Conservation (phyloP, 1,140 invertebrate species). For the Drosophila chauvacae region DNA sequence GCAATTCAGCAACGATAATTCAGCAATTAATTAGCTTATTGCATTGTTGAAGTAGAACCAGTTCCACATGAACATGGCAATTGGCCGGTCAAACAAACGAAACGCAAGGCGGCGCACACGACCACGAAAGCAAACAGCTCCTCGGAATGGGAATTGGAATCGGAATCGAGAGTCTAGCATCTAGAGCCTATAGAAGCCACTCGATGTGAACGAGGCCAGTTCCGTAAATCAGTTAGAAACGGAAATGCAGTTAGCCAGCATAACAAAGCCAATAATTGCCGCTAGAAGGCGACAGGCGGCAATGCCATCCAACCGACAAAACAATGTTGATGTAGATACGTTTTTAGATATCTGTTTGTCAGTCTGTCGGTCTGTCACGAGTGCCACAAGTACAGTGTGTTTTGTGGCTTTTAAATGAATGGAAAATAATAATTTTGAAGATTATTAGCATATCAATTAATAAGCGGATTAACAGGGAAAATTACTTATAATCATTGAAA, state of each 20-base stretch:
- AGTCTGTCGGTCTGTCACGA: constrained; percentile 2
- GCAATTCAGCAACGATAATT: constrained; percentile 44
- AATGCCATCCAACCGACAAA: constrained; percentile 57
- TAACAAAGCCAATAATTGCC: constrained; percentile 71
- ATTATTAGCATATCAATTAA: neutral
- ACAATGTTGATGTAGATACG: constrained; percentile 1
- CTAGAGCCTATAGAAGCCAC: constrained; percentile 16
- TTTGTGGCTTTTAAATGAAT: neutral
- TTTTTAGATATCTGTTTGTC: neutral
- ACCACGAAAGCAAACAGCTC: constrained; percentile 8
- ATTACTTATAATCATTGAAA: too few species aligned
- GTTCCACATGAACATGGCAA: constrained; percentile 38
- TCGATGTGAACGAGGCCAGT: constrained; percentile 61
- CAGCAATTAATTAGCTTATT: constrained; percentile 52
- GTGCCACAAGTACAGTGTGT: constrained; percentile 10
- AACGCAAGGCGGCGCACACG: neutral
- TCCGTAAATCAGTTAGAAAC: constrained; percentile 77
- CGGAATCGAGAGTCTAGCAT: constrained; percentile 5
- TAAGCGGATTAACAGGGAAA: fast-evolving
- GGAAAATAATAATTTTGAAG: neutral
- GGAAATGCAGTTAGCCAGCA: constrained; percentile 67
- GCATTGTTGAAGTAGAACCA: constrained; percentile 54
- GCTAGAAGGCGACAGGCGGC: constrained; percentile 60
- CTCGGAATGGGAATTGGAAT: constrained; percentile 4
- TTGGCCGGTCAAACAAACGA: constrained; percentile 29